Percentiles rank a stretch among this genome's conserved stretches.
Evolutionary conservation across 2,797 vertebrate species (phyloP).

Genomic region (Characodon lateralis): DNA sequence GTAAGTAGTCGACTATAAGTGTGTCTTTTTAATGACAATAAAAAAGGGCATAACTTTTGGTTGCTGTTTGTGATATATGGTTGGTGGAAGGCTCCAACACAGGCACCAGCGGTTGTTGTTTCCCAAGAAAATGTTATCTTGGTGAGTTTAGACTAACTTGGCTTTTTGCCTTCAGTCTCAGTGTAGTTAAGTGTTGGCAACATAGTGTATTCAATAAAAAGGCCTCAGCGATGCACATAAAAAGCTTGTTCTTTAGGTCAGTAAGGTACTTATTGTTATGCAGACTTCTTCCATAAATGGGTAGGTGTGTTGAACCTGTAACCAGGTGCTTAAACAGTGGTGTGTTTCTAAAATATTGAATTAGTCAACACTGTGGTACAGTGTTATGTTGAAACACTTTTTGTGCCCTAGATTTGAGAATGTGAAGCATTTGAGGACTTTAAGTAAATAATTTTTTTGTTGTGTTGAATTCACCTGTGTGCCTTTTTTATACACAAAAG

Average conservation of each 20-base stretch:
- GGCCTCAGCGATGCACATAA: not conserved
- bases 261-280: not conserved
- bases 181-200: not conserved
- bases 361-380: not conserved
- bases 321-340: not conserved
- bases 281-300: not conserved
- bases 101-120: not conserved
- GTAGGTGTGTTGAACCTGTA: not conserved
- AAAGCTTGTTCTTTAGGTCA: not conserved
- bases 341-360: constrained; percentile 7
- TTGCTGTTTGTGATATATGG: not conserved
- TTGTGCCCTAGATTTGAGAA: constrained; percentile 3
- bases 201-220: not conserved
- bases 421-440: constrained; percentile 7
- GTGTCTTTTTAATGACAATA: not conserved
- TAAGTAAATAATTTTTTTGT: constrained; percentile 14
- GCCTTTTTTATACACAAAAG: constrained; percentile 29
- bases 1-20: not conserved
- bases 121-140: not conserved
- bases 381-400: not conserved
- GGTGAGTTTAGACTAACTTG: not conserved
- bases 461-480: constrained; percentile 32
- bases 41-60: not conserved
- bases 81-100: too few species aligned
- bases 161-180: not conserved